A percentile compares a stretch with the other conserved stretches of the same genome.
Conservation (phyloP, 2,113 vertebrate species). For the Ammodytes marinus region DNA sequence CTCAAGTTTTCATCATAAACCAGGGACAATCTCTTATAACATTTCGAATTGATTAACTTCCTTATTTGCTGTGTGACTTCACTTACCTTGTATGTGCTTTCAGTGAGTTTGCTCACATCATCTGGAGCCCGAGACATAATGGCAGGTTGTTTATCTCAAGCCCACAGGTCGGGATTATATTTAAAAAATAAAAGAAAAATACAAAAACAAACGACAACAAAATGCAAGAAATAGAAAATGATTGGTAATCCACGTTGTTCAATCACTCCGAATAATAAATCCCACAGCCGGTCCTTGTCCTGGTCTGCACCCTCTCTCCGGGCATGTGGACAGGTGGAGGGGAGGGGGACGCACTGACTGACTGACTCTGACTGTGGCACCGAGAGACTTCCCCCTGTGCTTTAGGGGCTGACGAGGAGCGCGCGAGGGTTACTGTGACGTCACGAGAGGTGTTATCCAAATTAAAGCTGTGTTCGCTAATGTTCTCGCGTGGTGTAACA, state of each 20-base stretch:
- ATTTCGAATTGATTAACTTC: background rate
- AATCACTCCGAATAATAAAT: constrained; percentile 22
- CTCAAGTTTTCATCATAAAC: background rate
- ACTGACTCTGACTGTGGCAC: background rate
- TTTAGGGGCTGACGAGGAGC: constrained; percentile 2
- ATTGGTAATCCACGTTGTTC: constrained; percentile 44
- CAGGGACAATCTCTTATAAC: background rate
- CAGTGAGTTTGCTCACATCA: constrained; percentile 93
- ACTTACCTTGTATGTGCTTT: constrained; percentile 94
- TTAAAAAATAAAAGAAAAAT: background rate
- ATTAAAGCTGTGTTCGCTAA: background rate
- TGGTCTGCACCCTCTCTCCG: constrained; percentile 30
- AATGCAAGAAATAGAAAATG: background rate
- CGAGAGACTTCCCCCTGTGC: background rate
- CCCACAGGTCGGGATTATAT: background rate
- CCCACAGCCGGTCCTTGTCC: constrained; percentile 32
- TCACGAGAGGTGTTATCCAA: constrained; percentile 46
- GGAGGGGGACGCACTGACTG: constrained; percentile 30
- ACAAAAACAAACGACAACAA: background rate
- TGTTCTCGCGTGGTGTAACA: background rate
- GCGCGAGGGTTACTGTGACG: constrained; percentile 68
- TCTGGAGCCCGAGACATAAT: constrained; percentile 92
- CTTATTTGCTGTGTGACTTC: background rate
- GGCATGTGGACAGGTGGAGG: constrained; percentile 39
- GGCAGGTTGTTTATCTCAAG: constrained; percentile 39